A percentile compares a stretch with the other conserved stretches of the same genome.
phyloP scores from a whole-genome alignment of 2,888 invertebrate species.

The Graphium colonna region DNA sequence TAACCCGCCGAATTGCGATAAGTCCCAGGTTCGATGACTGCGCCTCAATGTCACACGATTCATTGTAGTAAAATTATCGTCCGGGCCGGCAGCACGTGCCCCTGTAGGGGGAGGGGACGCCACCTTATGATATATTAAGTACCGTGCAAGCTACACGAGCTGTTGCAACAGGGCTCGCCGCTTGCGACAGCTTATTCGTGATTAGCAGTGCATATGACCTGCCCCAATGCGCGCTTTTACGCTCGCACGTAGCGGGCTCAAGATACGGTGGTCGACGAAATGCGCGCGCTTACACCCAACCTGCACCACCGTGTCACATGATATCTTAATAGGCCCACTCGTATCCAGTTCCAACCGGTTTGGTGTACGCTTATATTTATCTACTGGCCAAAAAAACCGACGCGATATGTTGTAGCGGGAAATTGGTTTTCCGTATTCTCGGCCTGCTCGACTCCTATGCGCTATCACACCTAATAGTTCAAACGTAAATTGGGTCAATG shows the following conservation, averaged over 20 bases:
- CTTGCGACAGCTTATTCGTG: too few relatives aligned
- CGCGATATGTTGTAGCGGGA: background rate
- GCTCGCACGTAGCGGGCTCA: too few relatives aligned
- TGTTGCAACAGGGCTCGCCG: too few relatives aligned
- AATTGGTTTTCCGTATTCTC: background rate
- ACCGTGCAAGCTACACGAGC: too few relatives aligned
- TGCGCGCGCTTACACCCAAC: background rate
- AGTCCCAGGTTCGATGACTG: conserved; percentile 69
- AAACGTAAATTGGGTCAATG: conserved; percentile 60
- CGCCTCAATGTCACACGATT: conserved; percentile 63
- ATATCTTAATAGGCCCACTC: too few relatives aligned
- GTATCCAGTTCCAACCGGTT: background rate
- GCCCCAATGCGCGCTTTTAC: conserved; percentile 19
- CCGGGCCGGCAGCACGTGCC: conserved; percentile 5
- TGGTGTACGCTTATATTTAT: background rate
- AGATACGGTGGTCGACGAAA: background rate
- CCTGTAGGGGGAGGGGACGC: background rate
- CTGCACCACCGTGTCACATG: conserved; percentile 18
- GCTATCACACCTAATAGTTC: conserved; percentile 39
- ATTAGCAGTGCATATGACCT: conserved; percentile 26
- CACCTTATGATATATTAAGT: too few relatives aligned
- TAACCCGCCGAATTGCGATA: conserved; percentile 64
- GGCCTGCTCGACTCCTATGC: conserved; percentile 8
- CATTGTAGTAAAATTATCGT: conserved; percentile 72
- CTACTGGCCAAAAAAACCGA: background rate